Evolutionary conservation across 2,888 invertebrate species (phyloP).

Genomic region (Thymelicus sylvestris): DNA sequence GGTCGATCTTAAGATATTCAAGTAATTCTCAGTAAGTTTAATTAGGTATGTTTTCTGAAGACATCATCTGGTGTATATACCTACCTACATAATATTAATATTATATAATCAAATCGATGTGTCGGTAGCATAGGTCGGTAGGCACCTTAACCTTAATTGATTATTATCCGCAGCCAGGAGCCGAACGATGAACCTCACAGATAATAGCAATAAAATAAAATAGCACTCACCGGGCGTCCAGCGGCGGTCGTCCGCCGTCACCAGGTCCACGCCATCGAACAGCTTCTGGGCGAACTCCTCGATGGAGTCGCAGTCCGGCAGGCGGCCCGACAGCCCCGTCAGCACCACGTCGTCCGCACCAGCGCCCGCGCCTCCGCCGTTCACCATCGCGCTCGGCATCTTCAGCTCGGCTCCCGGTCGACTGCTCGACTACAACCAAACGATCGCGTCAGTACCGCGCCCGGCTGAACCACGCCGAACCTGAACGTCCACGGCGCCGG

Average conservation of each 20-base stretch:
- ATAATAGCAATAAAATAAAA: background rate
- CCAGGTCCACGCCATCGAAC: slow-evolving; percentile 95
- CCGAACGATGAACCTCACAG: too few species aligned
- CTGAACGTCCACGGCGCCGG: slow-evolving; percentile 6
- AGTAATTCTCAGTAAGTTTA: too few species aligned
- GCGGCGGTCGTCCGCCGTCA: slow-evolving; percentile 95
- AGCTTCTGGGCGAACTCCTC: slow-evolving; percentile 97
- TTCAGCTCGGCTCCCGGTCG: slow-evolving; percentile 29
- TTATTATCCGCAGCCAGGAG: too few species aligned
- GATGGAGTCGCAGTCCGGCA: slow-evolving; percentile 96
- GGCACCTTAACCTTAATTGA: too few species aligned
- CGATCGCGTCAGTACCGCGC: slow-evolving; percentile 41
- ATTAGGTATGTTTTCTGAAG: too few species aligned
- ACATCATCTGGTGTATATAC: too few species aligned
- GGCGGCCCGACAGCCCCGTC: slow-evolving; percentile 93
- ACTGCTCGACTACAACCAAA: slow-evolving; percentile 57
- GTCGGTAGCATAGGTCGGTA: too few species aligned
- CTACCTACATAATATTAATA: too few species aligned
- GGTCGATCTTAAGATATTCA: too few species aligned
- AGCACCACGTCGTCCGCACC: slow-evolving; percentile 90
- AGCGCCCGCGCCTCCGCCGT: slow-evolving; percentile 63
- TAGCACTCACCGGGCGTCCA: slow-evolving; percentile 88
- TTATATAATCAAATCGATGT: too few species aligned
- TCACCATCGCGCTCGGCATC: slow-evolving; percentile 72
- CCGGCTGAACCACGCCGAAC: slow-evolving; percentile 38